A percentile compares a stretch with the other conserved stretches of the same genome.
Evolutionary conservation across 1,140 invertebrate genomes (phyloP).

Genomic region (Euura lappo): DNA sequence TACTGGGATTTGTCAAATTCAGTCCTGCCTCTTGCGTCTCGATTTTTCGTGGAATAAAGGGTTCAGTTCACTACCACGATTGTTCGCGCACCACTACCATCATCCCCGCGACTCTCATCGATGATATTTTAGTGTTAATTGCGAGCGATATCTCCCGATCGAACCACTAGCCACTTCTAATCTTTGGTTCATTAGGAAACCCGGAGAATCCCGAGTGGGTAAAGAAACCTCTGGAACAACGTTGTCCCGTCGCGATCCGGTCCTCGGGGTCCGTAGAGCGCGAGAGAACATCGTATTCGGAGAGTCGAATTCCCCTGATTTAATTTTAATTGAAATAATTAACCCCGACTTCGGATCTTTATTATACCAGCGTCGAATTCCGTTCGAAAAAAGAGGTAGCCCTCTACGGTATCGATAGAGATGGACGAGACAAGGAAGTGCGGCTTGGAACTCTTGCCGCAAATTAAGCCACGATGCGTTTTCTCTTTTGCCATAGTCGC

Average conservation of each 20-base stretch:
- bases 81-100: not conserved
- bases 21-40: constrained; percentile 24
- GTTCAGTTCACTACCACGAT: not conserved
- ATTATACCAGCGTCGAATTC: too few species aligned
- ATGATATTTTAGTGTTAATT: constrained; percentile 58
- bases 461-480: not conserved
- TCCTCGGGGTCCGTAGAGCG: not conserved
- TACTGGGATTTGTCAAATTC: too few species aligned
- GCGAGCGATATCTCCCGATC: constrained; percentile 46
- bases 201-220: constrained; percentile 41
- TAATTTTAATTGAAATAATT: constrained; percentile 6
- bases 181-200: constrained; percentile 54
- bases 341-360: not conserved
- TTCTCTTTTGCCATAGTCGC: not conserved
- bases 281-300: not conserved
- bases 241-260: not conserved
- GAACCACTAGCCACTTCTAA: constrained; percentile 46
- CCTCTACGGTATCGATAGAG: not conserved
- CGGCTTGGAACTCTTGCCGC: not conserved
- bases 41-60: constrained; percentile 19
- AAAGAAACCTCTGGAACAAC: constrained; percentile 19
- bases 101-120: constrained; percentile 32
- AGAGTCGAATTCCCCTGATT: not conserved
- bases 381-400: too few species aligned
- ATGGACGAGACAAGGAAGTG: not conserved